Conservation (phyloP, 2,797 vertebrate genomes). For the Anguilla megastoma region DNA sequence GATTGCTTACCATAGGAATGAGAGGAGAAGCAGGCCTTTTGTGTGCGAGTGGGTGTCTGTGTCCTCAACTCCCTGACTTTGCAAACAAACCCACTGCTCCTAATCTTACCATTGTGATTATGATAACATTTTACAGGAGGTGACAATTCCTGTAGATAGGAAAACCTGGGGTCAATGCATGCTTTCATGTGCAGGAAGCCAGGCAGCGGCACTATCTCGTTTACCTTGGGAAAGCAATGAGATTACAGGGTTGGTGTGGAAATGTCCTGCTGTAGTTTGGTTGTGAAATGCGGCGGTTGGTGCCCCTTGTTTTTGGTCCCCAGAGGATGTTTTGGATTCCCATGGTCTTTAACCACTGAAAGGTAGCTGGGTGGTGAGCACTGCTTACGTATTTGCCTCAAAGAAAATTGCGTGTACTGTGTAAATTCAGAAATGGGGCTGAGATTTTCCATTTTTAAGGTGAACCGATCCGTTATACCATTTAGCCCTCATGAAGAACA, state of each 20-base stretch:
- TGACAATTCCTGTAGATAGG: constrained; percentile 26
- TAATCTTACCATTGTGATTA: constrained; percentile 38
- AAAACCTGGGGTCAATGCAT: neutral
- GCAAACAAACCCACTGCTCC: constrained; percentile 38
- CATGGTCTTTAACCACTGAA: neutral
- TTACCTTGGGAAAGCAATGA: constrained; percentile 11
- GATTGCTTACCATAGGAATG: neutral
- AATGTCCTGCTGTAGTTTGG: neutral
- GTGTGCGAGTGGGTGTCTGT: constrained; percentile 8
- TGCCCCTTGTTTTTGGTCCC: neutral
- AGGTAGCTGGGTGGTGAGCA: neutral
- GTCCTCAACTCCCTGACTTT: constrained; percentile 9
- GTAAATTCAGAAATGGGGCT: neutral
- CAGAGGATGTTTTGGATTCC: constrained; percentile 23
- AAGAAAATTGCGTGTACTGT: neutral
- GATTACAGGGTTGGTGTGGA: neutral
- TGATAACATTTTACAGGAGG: constrained; percentile 40
- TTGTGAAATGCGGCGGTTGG: neutral
- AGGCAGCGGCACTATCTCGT: neutral
- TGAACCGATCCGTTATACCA: neutral
- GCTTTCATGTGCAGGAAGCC: constrained; percentile 4
- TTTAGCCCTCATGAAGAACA: neutral
- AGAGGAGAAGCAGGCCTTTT: constrained; percentile 6
- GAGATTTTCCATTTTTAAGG: neutral
- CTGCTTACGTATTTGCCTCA: neutral